Evolutionary conservation across 2,113 vertebrate genomes (phyloP), one percentile per base, ranked within the genome.

Genomic region (Heliornis fulica): DNA sequence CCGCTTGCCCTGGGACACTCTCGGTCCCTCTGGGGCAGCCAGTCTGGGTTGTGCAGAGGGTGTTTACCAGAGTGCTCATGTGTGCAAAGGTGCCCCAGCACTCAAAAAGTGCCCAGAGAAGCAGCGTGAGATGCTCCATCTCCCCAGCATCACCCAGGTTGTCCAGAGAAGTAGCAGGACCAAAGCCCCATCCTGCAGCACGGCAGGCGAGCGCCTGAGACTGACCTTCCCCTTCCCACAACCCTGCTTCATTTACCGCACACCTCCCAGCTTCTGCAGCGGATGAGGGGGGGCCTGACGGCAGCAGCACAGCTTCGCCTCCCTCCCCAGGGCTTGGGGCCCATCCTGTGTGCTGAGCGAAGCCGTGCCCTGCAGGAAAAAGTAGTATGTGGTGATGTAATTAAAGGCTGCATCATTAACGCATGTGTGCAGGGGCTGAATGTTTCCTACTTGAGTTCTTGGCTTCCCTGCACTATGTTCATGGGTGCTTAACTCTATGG

Each of bases 181-280:
- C 46, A 31, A 34, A 93, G 9, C 18, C 21, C 7, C n/a, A 2
- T 71, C 48, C 84, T 71, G 56, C 53, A 79, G 46, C 65, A 50
- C 5, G 1, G 41, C 61, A 60, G 36, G 40, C 8, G 0, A 76
- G 53, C 0, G 8, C 50, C 64, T 83, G 76, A 90, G 72, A 13
- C 72, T 74, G 77, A 36, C 50, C 77, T 85, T 90, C 80, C 66
- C 63, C 59, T 93, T 88, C 91, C 69, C 79, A 92, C 89, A 96
- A 74, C 76, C 72, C 95, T 95, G 95, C 96, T 97, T 96, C 94
- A 80, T 95, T 97, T 90, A 96, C n/a, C 3, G 1, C 92, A 96
- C 95, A 94, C 95, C 95, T 96, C 88, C 95, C 53, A 50, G 94
- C 75, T 94, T 80, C 94, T 97, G 94, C 94, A 90, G 90, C 83